Base-by-base conservation (phyloP, 2,888 invertebrate genomes). In the Perithous albicinctus region DNA sequence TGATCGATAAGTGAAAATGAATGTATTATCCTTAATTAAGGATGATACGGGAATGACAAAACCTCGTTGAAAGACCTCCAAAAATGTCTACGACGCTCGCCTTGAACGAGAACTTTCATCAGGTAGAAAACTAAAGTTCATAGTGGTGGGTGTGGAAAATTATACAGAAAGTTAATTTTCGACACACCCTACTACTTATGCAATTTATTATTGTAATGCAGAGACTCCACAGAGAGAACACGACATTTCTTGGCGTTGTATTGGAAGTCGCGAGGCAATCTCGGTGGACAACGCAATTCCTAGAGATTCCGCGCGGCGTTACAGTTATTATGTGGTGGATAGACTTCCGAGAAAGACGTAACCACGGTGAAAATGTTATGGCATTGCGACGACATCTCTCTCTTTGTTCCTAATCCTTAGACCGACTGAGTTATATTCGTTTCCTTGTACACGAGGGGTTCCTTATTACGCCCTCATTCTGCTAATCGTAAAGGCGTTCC, bases 391-490 rank as follows among this genome's bases (percentile, higher is more conserved):
- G 54, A 29, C 48, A 6, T 29, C 54, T 83, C 54, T 83, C 80
- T 70, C 41, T 78, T 83, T 67, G 72, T 70, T 76, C 23, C 29
- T 73, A 46, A 84, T 82, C 76, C 72, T 72, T 63, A 2, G 69
- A 46, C 20, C 54, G 29, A 46, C 35, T 78, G 35, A 63, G 64
- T 81, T 56, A 59, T 51, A 69, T 66, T 59, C 43, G 38, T 78
- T 72, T 66, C 23, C 73, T 61, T 41, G 66, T 32, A 61, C 59
- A 41, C n/a, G 43, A 61, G 18, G 70, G 76, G n/a, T 83, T 84
- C 84, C 83, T 84, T 69, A 84, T 84, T 83, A 80, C 76, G 67
- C 76, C 66, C 63, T 70, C 64, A 78, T 81, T 77, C 48, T 35
- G 74, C 35, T n/a, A 63, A 80, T 77, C 56, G 64, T 73, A 78